Conservation (phyloP, 2,113 vertebrate species). For the Antechinus stuartii region DNA sequence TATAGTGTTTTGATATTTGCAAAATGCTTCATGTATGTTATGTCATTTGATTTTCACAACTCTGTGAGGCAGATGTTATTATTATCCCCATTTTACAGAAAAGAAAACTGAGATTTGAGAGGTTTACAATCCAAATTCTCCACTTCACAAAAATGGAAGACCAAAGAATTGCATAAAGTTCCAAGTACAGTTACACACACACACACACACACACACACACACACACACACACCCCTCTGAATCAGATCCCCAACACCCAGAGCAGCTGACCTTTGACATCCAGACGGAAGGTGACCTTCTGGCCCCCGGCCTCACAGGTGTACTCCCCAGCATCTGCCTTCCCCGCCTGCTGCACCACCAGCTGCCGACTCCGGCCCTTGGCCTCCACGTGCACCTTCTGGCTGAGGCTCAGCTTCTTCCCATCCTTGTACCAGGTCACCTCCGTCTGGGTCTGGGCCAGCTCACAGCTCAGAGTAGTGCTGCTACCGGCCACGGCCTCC, state of each 20-base stretch:
- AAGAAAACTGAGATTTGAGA: not conserved
- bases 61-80: too few relatives aligned
- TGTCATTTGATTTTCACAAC: not conserved
- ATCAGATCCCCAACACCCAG: not conserved
- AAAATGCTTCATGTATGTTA: not conserved
- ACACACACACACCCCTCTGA: not conserved
- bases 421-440: slow-evolving; percentile 89
- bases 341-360: slow-evolving; percentile 56
- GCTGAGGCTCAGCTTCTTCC: slow-evolving; percentile 83
- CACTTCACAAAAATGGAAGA: not conserved
- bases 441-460: slow-evolving; percentile 84
- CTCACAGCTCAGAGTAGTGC: slow-evolving; percentile 83
- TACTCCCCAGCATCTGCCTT: not conserved
- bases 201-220: not conserved
- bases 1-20: not conserved
- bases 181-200: slow-evolving; percentile 58
- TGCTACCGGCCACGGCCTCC: slow-evolving; percentile 14
- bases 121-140: not conserved
- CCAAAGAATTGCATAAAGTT: not conserved
- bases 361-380: slow-evolving; percentile 80
- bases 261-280: not conserved
- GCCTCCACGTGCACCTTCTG: slow-evolving; percentile 81
- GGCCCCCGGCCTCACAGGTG: not conserved
- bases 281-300: not conserved
- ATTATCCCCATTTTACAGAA: not conserved